Base-by-base conservation (phyloP, 2,797 vertebrate species). In the Poecilia picta region DNA sequence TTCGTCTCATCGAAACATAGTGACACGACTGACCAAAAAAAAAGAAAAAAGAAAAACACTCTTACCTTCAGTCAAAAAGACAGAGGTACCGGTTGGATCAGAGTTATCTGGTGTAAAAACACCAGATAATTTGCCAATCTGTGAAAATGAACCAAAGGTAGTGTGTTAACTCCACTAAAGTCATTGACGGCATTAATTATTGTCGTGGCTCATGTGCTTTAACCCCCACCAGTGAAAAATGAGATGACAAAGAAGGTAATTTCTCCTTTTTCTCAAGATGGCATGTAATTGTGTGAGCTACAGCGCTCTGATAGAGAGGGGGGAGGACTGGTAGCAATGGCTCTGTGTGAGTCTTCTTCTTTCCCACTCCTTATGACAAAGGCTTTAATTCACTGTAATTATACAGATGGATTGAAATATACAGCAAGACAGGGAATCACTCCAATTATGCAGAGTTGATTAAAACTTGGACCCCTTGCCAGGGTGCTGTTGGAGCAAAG, bases 391-490 rank as follows among this genome's bases (percentile, higher is more conserved):
- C 84, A 82, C 82, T 33, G 66, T 93, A 93, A 94, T 95, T 95
- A 94, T 93, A 93, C 92, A 93, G 93, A 94, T 92, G 91, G 90
- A 93, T 93, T 93, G 92, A 91, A 93, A 95, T 92, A 94, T 92
- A 92, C 90, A 91, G 90, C 85, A 89, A 92, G 93, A 93, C 92
- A 91, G 91, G 92, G 92, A 93, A 94, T 94, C 88, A 89, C 90
- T 93, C 92, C 90, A 94, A 94, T 94, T 94, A 94, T 93, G 92
- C 91, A 85, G 91, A 95, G 92, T 89, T 94, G 91, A 94, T 95
- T 95, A 91, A 92, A 94, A 94, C 87, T 90, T 91, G 90, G 93
- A 94, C 90, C 87, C 81, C 90, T 90, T 90, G 77, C 89, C 86
- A 88, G 85, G 88, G 53, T 83, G 78, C 78, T 86, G 85, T 84